Conservation (phyloP, 2,113 vertebrate genomes). For the Panthera leo region DNA sequence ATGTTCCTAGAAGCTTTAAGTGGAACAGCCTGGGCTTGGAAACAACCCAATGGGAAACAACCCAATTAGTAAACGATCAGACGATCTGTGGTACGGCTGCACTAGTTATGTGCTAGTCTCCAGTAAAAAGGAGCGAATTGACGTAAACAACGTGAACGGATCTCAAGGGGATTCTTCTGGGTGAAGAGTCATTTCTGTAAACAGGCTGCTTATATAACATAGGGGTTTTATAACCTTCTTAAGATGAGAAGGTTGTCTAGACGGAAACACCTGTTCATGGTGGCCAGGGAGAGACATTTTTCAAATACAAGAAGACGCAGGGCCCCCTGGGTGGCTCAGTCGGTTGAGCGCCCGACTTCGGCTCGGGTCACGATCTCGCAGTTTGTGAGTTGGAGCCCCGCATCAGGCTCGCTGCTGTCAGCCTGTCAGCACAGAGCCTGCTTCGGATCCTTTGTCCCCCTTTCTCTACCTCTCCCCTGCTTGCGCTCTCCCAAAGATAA, state of each 20-base stretch:
- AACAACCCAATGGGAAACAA: not conserved
- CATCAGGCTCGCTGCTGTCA: too few species aligned
- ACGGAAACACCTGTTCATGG: not conserved
- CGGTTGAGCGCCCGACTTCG: too few species aligned
- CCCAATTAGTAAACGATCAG: not conserved
- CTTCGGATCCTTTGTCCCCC: too few species aligned
- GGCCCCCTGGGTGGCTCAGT: too few species aligned
- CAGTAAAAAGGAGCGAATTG: not conserved
- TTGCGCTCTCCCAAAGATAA: too few species aligned
- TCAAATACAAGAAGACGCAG: not conserved
- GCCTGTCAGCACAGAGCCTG: too few species aligned
- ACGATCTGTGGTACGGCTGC: not conserved
- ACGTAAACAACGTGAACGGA: not conserved
- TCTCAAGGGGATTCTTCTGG: not conserved
- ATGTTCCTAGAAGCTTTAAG: not conserved
- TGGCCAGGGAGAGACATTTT: not conserved
- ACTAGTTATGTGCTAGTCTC: rapidly evolving
- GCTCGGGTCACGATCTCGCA: too few species aligned
- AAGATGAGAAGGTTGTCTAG: not conserved
- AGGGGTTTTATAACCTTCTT: not conserved
- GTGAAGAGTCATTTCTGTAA: not conserved
- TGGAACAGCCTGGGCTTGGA: not conserved
- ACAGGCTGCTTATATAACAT: not conserved
- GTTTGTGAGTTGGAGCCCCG: too few species aligned
- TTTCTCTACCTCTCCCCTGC: too few species aligned